Evolutionary conservation across 2,888 invertebrate species (phyloP).

Genomic region (Drosophila affinis): DNA sequence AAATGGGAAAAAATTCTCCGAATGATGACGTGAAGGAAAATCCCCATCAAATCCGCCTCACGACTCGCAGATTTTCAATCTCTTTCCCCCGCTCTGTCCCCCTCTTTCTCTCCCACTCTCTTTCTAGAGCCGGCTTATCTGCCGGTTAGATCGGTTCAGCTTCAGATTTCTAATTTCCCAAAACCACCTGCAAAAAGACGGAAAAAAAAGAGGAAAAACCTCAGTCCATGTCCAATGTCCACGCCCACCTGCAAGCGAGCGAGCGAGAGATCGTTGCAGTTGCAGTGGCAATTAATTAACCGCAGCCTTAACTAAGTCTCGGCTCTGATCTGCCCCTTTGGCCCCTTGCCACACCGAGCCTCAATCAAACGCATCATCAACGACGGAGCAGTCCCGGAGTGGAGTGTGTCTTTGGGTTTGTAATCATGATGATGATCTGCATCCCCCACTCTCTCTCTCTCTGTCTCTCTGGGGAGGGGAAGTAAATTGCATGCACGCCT

Average conservation of each 20-base stretch:
- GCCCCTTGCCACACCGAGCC: slow-evolving; percentile 17
- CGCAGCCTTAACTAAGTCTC: slow-evolving; percentile 30
- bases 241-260: slow-evolving; percentile 30
- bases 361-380: slow-evolving; percentile 60
- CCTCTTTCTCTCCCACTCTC: not conserved
- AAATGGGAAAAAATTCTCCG: not conserved
- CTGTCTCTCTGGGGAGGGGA: slow-evolving; percentile 2
- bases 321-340: not conserved
- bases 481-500: slow-evolving; percentile 73
- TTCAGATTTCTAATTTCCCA: slow-evolving; percentile 28
- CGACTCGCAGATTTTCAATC: not conserved
- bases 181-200: slow-evolving; percentile 24
- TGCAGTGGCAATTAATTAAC: slow-evolving; percentile 40
- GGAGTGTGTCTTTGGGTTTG: slow-evolving; percentile 32
- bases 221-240: slow-evolving; percentile 4
- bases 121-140: not conserved
- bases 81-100: not conserved
- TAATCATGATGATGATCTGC: slow-evolving; percentile 67
- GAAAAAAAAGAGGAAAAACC: not conserved
- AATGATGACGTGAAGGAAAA: not conserved
- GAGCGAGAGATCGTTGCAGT: slow-evolving; percentile 12
- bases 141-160: slow-evolving; percentile 1
- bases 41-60: not conserved
- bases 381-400: slow-evolving; percentile 2
- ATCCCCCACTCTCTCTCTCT: slow-evolving; percentile 3